A percentile compares a stretch with the other conserved stretches of the same genome.
Evolutionary conservation across 2,113 vertebrate species (phyloP).

Genomic region (Chaetodon trifascialis): DNA sequence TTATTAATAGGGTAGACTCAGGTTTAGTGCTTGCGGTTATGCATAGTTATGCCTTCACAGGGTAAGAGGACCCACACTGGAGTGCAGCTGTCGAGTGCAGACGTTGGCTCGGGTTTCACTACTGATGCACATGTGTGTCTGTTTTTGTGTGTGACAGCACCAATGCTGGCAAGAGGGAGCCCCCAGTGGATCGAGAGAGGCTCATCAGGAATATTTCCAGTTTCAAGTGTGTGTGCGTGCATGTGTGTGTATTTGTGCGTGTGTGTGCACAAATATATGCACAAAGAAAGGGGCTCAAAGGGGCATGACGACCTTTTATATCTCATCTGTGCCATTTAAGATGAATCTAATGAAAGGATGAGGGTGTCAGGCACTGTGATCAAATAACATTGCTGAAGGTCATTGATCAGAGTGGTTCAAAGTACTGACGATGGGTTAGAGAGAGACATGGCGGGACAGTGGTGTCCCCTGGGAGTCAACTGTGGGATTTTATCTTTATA

Average conservation of each 20-base stretch:
- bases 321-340: conserved; percentile 36
- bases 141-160: conserved; percentile 41
- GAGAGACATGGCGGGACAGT: neutral
- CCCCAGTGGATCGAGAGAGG: conserved; percentile 50
- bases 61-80: conserved; percentile 70
- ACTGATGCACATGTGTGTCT: conserved; percentile 22
- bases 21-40: conserved; percentile 63
- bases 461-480: neutral
- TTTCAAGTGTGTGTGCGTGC: conserved; percentile 20
- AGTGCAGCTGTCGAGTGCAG: conserved; percentile 77
- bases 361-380: conserved; percentile 38
- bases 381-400: conserved; percentile 53
- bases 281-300: neutral
- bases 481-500: neutral
- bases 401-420: conserved; percentile 35
- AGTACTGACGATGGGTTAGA: neutral
- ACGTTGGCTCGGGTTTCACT: conserved; percentile 73
- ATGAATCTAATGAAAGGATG: conserved; percentile 27
- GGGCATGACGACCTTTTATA: conserved; percentile 38
- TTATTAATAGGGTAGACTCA: conserved; percentile 75
- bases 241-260: conserved; percentile 4
- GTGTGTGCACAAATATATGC: neutral
- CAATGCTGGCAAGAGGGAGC: conserved; percentile 62
- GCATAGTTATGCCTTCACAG: conserved; percentile 70
- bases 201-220: conserved; percentile 28